Conservation (phyloP, 2,888 invertebrate genomes). For the Eupsilia transversa region DNA sequence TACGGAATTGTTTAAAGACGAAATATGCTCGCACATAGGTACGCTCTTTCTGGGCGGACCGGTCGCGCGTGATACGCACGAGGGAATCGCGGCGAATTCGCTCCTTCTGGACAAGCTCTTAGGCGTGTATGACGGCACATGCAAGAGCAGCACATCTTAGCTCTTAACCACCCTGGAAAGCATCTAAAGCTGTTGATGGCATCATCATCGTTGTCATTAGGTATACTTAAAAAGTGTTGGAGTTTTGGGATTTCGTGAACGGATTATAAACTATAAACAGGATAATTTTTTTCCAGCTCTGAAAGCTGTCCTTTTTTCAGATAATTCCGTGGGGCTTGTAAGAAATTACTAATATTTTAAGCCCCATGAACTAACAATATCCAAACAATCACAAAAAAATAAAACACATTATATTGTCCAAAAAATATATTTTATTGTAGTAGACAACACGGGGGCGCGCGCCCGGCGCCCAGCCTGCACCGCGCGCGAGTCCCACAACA, state of each 20-base stretch:
- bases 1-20: too few species aligned
- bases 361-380: not conserved
- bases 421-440: conserved; percentile 91
- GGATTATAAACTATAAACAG: too few species aligned
- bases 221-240: not conserved
- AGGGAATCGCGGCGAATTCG: too few species aligned
- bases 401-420: conserved; percentile 85
- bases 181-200: not conserved
- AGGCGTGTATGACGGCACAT: too few species aligned
- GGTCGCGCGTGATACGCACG: too few species aligned
- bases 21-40: too few species aligned
- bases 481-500: conserved; percentile 89
- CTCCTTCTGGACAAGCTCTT: too few species aligned
- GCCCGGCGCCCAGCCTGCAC: conserved; percentile 88
- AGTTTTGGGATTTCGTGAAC: not conserved
- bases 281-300: too few species aligned
- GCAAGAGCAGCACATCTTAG: too few species aligned
- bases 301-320: not conserved
- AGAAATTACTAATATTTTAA: not conserved
- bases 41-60: too few species aligned
- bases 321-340: not conserved
- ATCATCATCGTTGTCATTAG: not conserved
- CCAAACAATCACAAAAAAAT: conserved; percentile 18
- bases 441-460: conserved; percentile 89
- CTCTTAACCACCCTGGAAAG: not conserved